Percentiles rank a stretch among this genome's conserved stretches.
phyloP scores from a whole-genome alignment of 2,888 invertebrate species.

The Nemurella pictetii region DNA sequence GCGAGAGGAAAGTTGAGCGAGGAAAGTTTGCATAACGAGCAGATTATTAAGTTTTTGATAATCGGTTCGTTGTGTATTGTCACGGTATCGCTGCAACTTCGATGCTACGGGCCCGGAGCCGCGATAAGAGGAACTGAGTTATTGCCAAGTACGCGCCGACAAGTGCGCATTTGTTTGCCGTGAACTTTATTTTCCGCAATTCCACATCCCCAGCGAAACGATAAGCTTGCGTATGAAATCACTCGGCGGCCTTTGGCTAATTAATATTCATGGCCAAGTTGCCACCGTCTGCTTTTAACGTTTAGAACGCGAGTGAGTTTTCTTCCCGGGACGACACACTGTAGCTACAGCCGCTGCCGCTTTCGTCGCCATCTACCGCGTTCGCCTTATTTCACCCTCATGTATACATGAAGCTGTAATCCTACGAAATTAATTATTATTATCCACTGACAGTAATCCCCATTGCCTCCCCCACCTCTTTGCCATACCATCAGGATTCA shows the following conservation, averaged over 20 bases:
- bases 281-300: not conserved
- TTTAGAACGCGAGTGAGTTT: not conserved
- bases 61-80: too few relatives aligned
- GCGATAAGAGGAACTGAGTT: not conserved
- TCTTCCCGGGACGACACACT: not conserved
- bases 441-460: not conserved
- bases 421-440: constrained; percentile 7
- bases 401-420: constrained; percentile 1
- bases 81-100: too few relatives aligned
- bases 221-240: not conserved
- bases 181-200: not conserved
- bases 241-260: not conserved
- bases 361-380: not conserved
- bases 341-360: not conserved
- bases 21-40: too few relatives aligned
- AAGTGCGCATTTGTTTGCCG: not conserved
- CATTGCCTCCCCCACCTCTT: not conserved
- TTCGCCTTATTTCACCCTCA: not conserved
- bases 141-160: not conserved
- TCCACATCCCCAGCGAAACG: not conserved
- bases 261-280: not conserved
- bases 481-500: not conserved
- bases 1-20: too few relatives aligned
- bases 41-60: too few relatives aligned
- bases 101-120: not conserved